Conservation (phyloP, 2,888 invertebrate genomes). For the Dysmachus trigonus region DNA sequence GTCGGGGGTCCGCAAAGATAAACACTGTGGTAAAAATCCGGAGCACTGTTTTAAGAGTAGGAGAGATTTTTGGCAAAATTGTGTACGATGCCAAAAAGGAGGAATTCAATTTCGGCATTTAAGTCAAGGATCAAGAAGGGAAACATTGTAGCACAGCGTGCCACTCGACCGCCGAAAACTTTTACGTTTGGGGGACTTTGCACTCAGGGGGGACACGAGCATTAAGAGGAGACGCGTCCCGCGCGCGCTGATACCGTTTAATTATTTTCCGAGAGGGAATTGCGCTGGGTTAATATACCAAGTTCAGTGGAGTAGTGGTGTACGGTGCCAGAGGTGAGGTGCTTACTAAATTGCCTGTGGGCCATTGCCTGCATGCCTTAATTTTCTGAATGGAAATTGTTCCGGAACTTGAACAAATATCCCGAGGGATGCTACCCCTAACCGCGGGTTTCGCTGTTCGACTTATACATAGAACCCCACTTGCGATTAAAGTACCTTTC, state of each 20-base stretch:
- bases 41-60: not conserved
- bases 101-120: not conserved
- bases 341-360: not conserved
- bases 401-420: not conserved
- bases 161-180: not conserved
- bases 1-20: not conserved
- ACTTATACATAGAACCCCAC: not conserved
- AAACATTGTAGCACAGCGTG: not conserved
- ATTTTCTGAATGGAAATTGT: not conserved
- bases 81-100: not conserved
- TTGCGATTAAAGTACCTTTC: not conserved
- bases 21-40: not conserved
- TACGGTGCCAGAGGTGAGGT: not conserved
- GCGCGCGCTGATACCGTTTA: not conserved
- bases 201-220: not conserved
- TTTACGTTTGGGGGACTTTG: not conserved
- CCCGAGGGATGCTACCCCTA: not conserved
- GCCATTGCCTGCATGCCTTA: not conserved
- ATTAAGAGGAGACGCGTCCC: not conserved
- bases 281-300: not conserved
- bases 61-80: not conserved
- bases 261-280: not conserved
- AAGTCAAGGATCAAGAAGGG: not conserved
- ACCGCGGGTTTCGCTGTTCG: not conserved
- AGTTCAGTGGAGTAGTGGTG: not conserved